phyloP scores from a whole-genome alignment of 2,113 vertebrate species.

The Microcebus ravelobensis region DNA sequence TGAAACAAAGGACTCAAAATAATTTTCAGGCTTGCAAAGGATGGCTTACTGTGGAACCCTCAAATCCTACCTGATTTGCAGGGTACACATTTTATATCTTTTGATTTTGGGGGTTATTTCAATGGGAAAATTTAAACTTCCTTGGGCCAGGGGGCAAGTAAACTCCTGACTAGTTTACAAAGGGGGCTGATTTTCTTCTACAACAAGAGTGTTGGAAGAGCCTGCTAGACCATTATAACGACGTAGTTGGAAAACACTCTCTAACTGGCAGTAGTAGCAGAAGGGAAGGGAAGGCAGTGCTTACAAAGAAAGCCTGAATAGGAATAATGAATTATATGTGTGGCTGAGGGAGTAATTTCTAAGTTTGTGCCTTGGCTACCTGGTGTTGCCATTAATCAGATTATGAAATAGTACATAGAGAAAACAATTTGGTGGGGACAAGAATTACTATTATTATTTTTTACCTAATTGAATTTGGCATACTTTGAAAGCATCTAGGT shows the following conservation, averaged over 20 bases:
- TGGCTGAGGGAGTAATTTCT: neutral
- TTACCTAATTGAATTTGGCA: neutral
- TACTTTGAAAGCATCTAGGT: neutral
- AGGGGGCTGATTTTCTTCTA: neutral
- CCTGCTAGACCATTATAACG: neutral
- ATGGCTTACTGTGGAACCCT: neutral
- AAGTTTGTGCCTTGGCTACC: neutral
- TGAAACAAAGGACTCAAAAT: neutral
- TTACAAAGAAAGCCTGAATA: neutral
- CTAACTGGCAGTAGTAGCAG: rapidly evolving
- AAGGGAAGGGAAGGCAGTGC: neutral
- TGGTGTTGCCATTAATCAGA: neutral
- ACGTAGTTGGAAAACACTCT: neutral
- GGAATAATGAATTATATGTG: neutral
- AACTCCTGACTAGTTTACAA: neutral
- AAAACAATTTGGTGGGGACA: neutral
- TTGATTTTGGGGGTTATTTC: neutral
- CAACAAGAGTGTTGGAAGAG: neutral
- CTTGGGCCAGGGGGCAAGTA: neutral
- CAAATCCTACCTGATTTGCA: neutral
- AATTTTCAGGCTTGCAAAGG: neutral
- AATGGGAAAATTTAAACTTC: neutral
- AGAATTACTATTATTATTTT: neutral
- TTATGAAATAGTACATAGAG: neutral
- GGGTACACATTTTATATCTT: neutral